Percentiles rank a stretch among this genome's conserved stretches.
Conservation (phyloP, 2,797 vertebrate species). For the Rhynchotus rufescens region DNA sequence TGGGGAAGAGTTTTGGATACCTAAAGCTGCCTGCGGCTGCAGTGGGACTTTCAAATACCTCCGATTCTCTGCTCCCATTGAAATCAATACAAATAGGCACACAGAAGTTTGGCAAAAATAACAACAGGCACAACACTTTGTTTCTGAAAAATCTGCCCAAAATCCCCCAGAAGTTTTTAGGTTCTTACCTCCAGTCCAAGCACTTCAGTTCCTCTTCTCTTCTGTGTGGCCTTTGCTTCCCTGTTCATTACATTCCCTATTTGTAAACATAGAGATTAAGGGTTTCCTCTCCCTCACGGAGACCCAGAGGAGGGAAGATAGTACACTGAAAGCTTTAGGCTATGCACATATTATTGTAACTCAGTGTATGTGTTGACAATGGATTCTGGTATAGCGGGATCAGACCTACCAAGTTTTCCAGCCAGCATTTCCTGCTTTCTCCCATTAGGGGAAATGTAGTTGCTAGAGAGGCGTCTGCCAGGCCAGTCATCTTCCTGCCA, state of each 20-base stretch:
- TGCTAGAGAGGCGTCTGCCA: not conserved
- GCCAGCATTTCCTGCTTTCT: not conserved
- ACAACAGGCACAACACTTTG: not conserved
- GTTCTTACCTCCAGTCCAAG: not conserved
- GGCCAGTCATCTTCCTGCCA: not conserved
- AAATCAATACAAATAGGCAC: not conserved
- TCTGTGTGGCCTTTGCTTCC: not conserved
- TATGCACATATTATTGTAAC: not conserved
- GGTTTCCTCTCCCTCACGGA: not conserved
- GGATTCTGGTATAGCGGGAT: not conserved
- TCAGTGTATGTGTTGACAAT: not conserved
- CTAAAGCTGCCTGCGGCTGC: not conserved
- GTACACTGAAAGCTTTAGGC: not conserved
- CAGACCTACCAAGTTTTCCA: not conserved
- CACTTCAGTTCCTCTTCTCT: not conserved
- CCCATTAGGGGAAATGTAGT: not conserved
- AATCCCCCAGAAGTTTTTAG: not conserved
- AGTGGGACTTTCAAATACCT: not conserved
- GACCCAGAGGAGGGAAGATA: not conserved
- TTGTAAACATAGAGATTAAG: not conserved
- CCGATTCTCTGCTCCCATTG: not conserved
- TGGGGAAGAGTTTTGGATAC: not conserved
- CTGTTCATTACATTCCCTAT: not conserved
- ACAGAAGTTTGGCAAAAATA: not conserved
- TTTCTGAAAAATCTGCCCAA: conserved; percentile 7